These are phyloP conservation scores for Xestia sexstrigata DNA, from an alignment of 2,888 invertebrate species.

Conservation along the genomic window DNA sequence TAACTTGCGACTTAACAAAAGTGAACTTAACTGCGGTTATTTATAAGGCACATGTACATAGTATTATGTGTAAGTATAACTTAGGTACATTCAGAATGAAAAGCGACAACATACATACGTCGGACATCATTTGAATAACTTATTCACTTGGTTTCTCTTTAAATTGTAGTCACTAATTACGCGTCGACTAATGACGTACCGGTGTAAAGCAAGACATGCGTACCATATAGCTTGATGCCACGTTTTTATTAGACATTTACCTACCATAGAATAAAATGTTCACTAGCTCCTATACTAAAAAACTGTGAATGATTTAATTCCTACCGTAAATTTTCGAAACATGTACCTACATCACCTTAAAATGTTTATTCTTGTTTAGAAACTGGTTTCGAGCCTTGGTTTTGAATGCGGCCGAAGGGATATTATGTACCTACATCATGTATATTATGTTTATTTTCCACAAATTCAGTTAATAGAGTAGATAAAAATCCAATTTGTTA, in stretches of 20 bases:
- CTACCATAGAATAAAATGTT: slow-evolving; percentile 41
- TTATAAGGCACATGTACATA: background rate
- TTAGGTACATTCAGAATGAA: background rate
- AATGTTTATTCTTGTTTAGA: too few relatives aligned
- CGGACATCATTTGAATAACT: slow-evolving; percentile 33
- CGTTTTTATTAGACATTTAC: slow-evolving; percentile 45
- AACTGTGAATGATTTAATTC: slow-evolving; percentile 56
- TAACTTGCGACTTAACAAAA: background rate
- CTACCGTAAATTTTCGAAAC: slow-evolving; percentile 60
- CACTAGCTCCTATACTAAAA: slow-evolving; percentile 45
- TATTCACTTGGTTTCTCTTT: slow-evolving; percentile 47
- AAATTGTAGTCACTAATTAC: slow-evolving; percentile 54
- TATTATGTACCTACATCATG: background rate
- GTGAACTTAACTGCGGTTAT: background rate
- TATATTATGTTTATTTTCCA: slow-evolving; percentile 30
- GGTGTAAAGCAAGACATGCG: slow-evolving; percentile 11
- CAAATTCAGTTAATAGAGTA: slow-evolving; percentile 35
- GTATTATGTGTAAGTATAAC: background rate
- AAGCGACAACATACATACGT: slow-evolving; percentile 22
- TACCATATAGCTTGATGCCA: slow-evolving; percentile 1
- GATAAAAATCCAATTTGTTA: slow-evolving; percentile 53
- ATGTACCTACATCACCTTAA: background rate
- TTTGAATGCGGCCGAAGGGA: too few relatives aligned
- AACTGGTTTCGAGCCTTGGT: too few relatives aligned
- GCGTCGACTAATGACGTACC: slow-evolving; percentile 52